Conservation (phyloP, 2,113 vertebrate genomes). For the Xiphophorus maculatus region DNA sequence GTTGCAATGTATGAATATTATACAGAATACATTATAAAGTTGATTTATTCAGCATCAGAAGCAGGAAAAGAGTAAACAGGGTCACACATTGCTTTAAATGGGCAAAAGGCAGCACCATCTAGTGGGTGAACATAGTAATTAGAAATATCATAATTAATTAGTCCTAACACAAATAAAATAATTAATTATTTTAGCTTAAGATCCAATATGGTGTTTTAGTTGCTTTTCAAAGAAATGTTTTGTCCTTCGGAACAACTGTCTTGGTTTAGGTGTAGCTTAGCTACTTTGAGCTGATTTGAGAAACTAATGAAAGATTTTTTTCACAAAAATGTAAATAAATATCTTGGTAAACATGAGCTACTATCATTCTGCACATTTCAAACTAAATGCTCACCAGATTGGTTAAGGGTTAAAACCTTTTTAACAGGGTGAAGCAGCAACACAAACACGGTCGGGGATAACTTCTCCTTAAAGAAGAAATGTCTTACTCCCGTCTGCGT, state of each 20-base stretch:
- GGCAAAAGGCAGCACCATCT: not conserved
- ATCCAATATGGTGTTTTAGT: not conserved
- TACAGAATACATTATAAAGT: too few species aligned
- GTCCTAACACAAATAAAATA: too few species aligned
- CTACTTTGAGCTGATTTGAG: not conserved
- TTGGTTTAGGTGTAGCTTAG: not conserved
- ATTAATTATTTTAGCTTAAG: not conserved
- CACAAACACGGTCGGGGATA: not conserved
- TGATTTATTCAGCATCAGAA: too few species aligned
- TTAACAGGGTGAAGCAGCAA: too few species aligned
- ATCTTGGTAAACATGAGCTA: not conserved
- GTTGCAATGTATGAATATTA: too few species aligned
- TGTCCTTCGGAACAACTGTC: not conserved
- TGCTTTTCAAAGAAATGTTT: not conserved
- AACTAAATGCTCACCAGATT: not conserved
- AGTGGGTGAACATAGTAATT: not conserved
- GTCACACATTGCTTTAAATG: not conserved
- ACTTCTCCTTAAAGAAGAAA: not conserved
- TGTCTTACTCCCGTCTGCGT: constrained; percentile 88
- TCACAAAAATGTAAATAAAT: not conserved
- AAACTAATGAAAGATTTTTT: not conserved
- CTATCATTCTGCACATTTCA: not conserved
- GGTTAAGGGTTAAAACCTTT: too few species aligned
- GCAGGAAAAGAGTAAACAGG: too few species aligned
- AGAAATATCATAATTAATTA: not conserved